Evolutionary conservation across 1,140 invertebrate species (phyloP).

Genomic region (Sycobia sp.): DNA sequence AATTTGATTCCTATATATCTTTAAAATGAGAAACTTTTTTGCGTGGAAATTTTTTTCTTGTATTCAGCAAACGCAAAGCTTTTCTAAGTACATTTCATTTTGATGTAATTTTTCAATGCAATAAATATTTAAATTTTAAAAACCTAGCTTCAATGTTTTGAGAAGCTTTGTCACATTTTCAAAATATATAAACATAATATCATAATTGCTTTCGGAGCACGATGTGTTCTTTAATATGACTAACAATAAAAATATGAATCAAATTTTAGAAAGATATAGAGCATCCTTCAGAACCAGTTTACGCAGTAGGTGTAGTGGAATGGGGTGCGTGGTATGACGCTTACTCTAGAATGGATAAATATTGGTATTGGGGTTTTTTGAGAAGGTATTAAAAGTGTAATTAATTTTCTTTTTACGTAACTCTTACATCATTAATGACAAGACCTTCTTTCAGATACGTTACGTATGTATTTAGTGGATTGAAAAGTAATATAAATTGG

Average conservation of each 20-base stretch:
- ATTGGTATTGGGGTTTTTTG: constrained; percentile 85
- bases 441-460: constrained; percentile 47
- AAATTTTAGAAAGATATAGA: constrained; percentile 52
- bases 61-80: too few species aligned
- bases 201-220: too few species aligned
- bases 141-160: too few species aligned
- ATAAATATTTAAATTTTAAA: too few species aligned
- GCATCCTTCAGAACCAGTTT: constrained; percentile 72
- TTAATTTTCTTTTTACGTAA: neutral
- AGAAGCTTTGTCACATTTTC: too few species aligned
- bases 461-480: constrained; percentile 65
- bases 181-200: too few species aligned
- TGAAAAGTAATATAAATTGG: constrained; percentile 71
- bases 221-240: too few species aligned
- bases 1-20: too few species aligned
- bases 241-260: constrained; percentile 7
- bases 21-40: too few species aligned
- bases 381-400: constrained; percentile 59
- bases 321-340: constrained; percentile 86
- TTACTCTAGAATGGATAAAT: constrained; percentile 73
- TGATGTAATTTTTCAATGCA: too few species aligned
- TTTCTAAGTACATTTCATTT: too few species aligned
- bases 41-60: too few species aligned
- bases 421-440: neutral
- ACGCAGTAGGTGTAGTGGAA: constrained; percentile 76